These are phyloP conservation scores for Adineta ricciae DNA, from an alignment of 2,888 invertebrate species.

Conservation along the genomic window DNA sequence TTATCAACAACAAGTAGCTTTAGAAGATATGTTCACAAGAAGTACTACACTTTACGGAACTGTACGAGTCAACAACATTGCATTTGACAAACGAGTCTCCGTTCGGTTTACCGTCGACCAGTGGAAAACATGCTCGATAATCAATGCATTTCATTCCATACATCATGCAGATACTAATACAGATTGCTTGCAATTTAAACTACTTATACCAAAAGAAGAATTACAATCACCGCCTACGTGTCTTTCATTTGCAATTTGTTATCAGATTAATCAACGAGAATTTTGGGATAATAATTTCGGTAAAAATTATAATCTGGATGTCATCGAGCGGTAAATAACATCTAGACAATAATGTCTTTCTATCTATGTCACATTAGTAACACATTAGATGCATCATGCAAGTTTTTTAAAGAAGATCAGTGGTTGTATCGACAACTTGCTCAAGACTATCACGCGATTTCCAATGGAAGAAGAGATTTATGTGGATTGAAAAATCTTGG, in stretches of 20 bases:
- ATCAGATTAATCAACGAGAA: not conserved
- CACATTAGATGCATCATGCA: not conserved
- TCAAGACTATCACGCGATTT: not conserved
- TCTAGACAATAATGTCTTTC: too few species aligned
- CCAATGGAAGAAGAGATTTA: not conserved
- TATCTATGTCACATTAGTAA: too few species aligned
- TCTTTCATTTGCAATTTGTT: not conserved
- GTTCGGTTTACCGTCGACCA: not conserved
- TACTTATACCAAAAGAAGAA: not conserved
- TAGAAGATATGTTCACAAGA: not conserved
- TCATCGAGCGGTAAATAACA: not conserved
- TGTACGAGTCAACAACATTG: not conserved
- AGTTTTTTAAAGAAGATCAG: not conserved
- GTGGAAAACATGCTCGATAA: not conserved
- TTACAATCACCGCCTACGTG: not conserved
- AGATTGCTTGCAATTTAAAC: not conserved
- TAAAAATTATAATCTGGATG: not conserved
- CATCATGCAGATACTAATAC: not conserved
- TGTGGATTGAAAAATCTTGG: conserved; percentile 68
- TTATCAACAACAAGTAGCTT: not conserved
- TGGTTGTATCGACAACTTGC: not conserved
- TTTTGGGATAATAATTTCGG: conserved; percentile 11
- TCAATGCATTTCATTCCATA: not conserved
- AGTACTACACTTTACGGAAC: not conserved
- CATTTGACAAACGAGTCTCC: not conserved